Evolutionary conservation across 2,888 invertebrate genomes (phyloP).

Genomic region (Galeruca laticollis): DNA sequence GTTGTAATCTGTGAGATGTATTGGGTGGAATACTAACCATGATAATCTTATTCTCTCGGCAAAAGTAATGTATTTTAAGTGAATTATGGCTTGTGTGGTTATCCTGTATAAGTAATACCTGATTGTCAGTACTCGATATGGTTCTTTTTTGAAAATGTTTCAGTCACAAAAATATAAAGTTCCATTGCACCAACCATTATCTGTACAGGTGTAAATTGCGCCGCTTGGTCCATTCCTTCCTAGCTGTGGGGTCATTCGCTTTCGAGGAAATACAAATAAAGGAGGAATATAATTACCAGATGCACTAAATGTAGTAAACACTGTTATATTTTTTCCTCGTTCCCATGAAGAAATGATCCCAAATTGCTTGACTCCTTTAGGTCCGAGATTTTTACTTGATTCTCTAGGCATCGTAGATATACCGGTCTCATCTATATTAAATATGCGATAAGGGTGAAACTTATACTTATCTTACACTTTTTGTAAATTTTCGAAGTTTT

Average conservation of each 20-base stretch:
- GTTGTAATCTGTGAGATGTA: background rate
- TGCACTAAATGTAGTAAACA: too few species aligned
- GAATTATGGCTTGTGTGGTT: background rate
- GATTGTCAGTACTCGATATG: background rate
- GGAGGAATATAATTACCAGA: too few species aligned
- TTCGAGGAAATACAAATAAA: background rate
- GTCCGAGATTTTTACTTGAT: background rate
- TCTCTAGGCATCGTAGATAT: conserved; percentile 14
- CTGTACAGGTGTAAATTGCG: conserved; percentile 3
- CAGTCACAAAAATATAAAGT: conserved; percentile 1
- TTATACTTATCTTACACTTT: background rate
- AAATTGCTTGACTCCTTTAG: too few species aligned
- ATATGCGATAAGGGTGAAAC: background rate
- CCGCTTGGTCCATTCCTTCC: conserved; percentile 9
- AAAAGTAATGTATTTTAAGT: too few species aligned
- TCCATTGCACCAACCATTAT: conserved; percentile 5
- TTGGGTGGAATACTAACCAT: background rate
- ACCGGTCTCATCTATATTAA: conserved; percentile 5
- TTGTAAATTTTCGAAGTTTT: background rate
- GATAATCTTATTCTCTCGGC: background rate
- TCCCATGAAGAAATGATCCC: too few species aligned
- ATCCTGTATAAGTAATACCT: background rate
- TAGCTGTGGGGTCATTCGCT: conserved; percentile 6
- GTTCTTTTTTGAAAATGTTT: too few species aligned
- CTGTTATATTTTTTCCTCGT: conserved; percentile 10